Base-by-base conservation (phyloP, 2,797 vertebrate genomes). In the Xenentodon cancila region DNA sequence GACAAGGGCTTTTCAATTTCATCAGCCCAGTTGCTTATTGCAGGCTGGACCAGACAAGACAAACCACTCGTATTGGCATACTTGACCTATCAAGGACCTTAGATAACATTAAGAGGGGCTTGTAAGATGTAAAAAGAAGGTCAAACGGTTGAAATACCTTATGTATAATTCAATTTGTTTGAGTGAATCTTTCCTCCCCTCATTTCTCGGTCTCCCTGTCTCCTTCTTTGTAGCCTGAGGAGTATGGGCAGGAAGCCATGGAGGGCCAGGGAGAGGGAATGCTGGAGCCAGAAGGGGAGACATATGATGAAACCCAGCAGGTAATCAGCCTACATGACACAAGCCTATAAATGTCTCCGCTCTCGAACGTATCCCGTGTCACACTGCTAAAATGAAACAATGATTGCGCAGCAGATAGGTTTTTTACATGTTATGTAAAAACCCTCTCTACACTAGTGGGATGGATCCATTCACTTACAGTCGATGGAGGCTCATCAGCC, bases 161-260 rank as follows among this genome's bases (percentile, higher is more conserved):
- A 40, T 40, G 17, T 21, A 3, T 27, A 12, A 5, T 20, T 60
- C 9, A 7, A 60, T 53, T 5, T 65, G n/a, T 59, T 37, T 25
- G 16, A 22, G 13, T 53, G 21, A 17, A 21, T 49, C 7, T 46
- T 59, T 59, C 16, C 5, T 42, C n/a, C 44, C 19, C 34, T 68
- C 58, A 46, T 58, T 9, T 59, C 40, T 77, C 20, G 22, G 6
- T 76, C 3, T 77, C 34, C 55, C 43, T 68, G 17, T 75, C 22
- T 63, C 15, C 67, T 13, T 77, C 32, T 66, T 54, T 68, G 67
- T 73, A 99, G 97, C 94, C 97, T 19, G 97, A 98, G 84, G 97
- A 99, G 80, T 95, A 97, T 79, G 97, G 94, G 74, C 96, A 99
- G 92, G 97, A 99, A 92, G 97, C 96, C 76, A 95, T 92, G 62